Evolutionary conservation across 2,888 invertebrate genomes (phyloP).

Genomic region (Melanotus villosus): DNA sequence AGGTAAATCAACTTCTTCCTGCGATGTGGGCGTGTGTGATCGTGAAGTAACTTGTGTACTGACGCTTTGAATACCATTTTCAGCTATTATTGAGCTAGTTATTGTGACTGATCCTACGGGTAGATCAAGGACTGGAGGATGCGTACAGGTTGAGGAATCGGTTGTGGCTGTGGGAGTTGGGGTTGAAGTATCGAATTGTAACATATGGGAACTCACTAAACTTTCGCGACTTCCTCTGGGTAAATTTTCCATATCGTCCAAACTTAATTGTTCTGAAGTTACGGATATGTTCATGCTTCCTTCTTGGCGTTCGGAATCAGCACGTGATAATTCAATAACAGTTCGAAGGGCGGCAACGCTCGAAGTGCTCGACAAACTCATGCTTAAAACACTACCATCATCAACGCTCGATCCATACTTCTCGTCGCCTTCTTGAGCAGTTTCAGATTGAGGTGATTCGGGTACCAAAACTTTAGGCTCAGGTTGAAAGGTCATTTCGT

Average conservation of each 20-base stretch:
- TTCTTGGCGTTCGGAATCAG: conserved; percentile 67
- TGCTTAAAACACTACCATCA: conserved; percentile 73
- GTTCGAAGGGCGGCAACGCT: conserved; percentile 67
- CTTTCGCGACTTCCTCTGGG: conserved; percentile 61
- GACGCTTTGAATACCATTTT: conserved; percentile 70
- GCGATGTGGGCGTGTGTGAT: conserved; percentile 57
- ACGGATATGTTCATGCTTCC: conserved; percentile 67
- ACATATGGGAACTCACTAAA: conserved; percentile 50
- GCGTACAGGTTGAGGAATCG: conserved; percentile 67
- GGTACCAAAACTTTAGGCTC: conserved; percentile 68
- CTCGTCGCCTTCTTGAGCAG: conserved; percentile 69
- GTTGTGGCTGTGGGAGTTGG: conserved; percentile 53
- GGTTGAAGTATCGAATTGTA: conserved; percentile 47
- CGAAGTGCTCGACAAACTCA: conserved; percentile 74
- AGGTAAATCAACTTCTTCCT: conserved; percentile 44
- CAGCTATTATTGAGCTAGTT: conserved; percentile 69
- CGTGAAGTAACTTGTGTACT: conserved; percentile 73
- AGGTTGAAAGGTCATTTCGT: conserved; percentile 91
- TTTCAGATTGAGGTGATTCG: conserved; percentile 70
- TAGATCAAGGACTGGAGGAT: conserved; percentile 58
- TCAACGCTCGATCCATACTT: conserved; percentile 73
- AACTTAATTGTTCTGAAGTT: conserved; percentile 68
- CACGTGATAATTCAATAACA: conserved; percentile 67
- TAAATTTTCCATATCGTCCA: conserved; percentile 63
- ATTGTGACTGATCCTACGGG: conserved; percentile 70